Conservation (phyloP, 2,797 vertebrate genomes). For the Okamejei kenojei region DNA sequence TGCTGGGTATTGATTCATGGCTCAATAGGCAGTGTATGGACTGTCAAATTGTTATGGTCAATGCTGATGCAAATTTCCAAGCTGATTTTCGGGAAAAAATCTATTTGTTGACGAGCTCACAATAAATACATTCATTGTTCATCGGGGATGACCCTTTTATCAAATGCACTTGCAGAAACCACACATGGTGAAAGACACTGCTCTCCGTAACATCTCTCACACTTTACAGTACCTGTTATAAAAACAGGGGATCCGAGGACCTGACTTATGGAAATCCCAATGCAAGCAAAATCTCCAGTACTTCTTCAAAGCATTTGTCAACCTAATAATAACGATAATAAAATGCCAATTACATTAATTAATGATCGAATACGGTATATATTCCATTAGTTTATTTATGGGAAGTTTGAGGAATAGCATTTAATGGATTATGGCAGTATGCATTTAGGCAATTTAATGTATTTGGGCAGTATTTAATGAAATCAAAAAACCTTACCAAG, state of each 20-base stretch:
- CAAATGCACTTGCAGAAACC: background rate
- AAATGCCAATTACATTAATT: too few species aligned
- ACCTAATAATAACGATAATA: too few species aligned
- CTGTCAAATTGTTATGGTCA: background rate
- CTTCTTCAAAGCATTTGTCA: background rate
- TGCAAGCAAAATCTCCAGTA: background rate
- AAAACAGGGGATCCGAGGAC: background rate
- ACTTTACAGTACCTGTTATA: background rate
- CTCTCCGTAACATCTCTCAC: background rate
- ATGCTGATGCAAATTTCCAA: background rate
- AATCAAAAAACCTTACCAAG: too few species aligned
- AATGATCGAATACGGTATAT: too few species aligned
- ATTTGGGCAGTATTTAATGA: too few species aligned
- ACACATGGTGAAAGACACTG: background rate
- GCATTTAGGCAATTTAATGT: too few species aligned
- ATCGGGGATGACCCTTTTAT: background rate
- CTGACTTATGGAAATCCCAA: background rate
- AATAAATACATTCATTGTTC: background rate
- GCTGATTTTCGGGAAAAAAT: background rate
- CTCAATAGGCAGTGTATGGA: background rate
- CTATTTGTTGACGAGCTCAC: background rate
- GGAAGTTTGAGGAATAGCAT: too few species aligned
- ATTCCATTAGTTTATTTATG: too few species aligned
- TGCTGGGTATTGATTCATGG: background rate
- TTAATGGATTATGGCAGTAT: too few species aligned